Conservation (phyloP, 2,888 invertebrate species). For the Torymus texanus region DNA sequence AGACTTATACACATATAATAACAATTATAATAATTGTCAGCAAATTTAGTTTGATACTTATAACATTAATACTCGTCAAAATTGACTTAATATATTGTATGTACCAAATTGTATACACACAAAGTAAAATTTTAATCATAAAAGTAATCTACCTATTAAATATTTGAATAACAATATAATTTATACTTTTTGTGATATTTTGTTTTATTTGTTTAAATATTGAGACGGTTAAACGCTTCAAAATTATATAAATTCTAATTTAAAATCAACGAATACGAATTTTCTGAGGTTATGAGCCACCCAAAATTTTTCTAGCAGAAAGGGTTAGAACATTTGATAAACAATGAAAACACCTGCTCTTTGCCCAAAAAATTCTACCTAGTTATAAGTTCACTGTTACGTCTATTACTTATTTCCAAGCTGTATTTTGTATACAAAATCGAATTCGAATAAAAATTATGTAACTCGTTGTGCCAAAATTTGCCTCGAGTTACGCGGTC, state of each 20-base stretch:
- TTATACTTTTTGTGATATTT: too few species aligned
- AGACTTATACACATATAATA: too few species aligned
- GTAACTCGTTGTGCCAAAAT: conserved; percentile 33
- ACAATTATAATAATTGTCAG: too few species aligned
- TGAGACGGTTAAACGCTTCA: too few species aligned
- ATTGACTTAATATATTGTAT: too few species aligned
- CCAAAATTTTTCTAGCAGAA: background rate
- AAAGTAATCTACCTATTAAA: too few species aligned
- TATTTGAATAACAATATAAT: too few species aligned
- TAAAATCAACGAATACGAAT: background rate
- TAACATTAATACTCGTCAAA: too few species aligned
- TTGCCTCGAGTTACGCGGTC: background rate
- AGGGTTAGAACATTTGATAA: conserved; percentile 7
- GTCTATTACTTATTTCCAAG: background rate
- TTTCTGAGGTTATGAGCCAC: conserved; percentile 27
- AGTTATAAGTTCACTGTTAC: background rate
- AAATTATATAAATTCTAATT: too few species aligned
- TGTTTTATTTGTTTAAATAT: too few species aligned
- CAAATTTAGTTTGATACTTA: too few species aligned
- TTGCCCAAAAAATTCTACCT: background rate
- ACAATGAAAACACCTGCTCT: conserved; percentile 17
- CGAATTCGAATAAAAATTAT: conserved; percentile 38
- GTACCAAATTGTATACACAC: background rate
- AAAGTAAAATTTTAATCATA: conserved; percentile 1
- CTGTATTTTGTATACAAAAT: background rate